Percentiles rank a stretch among this genome's conserved stretches.
These are phyloP conservation scores for Agrotis ipsilon DNA, from an alignment of 2,888 invertebrate species.

Conservation along the genomic window DNA sequence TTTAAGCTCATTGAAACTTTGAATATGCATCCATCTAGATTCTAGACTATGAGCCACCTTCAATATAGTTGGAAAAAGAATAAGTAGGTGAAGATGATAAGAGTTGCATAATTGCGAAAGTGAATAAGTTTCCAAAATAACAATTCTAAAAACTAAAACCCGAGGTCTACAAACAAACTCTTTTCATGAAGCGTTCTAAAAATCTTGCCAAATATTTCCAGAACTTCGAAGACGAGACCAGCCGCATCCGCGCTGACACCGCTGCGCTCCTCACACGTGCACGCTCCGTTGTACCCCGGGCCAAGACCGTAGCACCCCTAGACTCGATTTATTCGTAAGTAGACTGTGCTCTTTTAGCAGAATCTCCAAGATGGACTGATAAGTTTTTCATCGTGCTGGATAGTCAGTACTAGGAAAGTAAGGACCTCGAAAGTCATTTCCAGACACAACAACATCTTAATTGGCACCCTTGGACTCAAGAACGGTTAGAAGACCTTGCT, in stretches of 20 bases:
- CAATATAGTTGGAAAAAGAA: not conserved
- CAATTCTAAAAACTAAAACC: not conserved
- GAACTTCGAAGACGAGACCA: slow-evolving; percentile 96
- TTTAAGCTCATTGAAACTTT: slow-evolving; percentile 2
- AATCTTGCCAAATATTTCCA: slow-evolving; percentile 78
- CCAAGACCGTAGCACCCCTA: slow-evolving; percentile 90
- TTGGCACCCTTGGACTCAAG: slow-evolving; percentile 60
- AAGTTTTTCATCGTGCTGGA: not conserved
- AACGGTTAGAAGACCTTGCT: slow-evolving; percentile 63
- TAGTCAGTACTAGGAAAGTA: not conserved
- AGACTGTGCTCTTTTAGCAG: slow-evolving; percentile 1
- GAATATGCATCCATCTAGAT: not conserved
- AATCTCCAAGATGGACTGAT: not conserved
- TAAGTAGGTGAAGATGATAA: not conserved
- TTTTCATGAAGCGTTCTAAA: not conserved
- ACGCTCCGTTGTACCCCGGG: slow-evolving; percentile 94
- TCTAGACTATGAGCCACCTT: not conserved
- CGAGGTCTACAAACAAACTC: not conserved
- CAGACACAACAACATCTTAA: slow-evolving; percentile 27
- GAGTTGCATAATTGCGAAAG: not conserved
- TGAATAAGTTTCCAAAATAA: not conserved
- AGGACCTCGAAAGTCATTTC: not conserved
- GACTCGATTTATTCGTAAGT: slow-evolving; percentile 91
- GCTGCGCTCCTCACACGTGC: slow-evolving; percentile 94
- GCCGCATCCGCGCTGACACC: slow-evolving; percentile 95